These are phyloP conservation scores for Galbula dea DNA, from an alignment of 2,113 vertebrate species.

Conservation along the genomic window DNA sequence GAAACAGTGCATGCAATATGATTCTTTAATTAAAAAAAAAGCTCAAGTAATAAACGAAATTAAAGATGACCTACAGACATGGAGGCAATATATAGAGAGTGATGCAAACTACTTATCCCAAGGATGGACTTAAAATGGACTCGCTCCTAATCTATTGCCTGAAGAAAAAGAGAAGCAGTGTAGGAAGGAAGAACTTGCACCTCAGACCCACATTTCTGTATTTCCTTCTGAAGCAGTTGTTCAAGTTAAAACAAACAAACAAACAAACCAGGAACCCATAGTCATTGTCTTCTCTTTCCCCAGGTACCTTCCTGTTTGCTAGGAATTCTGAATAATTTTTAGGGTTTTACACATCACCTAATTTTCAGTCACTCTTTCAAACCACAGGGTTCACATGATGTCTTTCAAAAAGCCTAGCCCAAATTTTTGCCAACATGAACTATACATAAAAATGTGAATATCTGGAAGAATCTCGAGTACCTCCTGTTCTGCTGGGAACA, in stretches of 20 bases:
- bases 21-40: not conserved
- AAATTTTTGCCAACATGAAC: not conserved
- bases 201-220: not conserved
- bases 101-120: not conserved
- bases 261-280: too few species aligned
- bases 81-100: not conserved
- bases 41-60: not conserved
- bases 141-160: not conserved
- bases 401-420: not conserved
- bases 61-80: not conserved
- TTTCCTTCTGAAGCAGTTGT: not conserved
- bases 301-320: not conserved
- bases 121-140: not conserved
- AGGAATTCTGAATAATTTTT: not conserved
- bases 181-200: not conserved
- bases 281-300: not conserved
- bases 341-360: not conserved
- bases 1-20: not conserved
- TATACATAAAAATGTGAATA: not conserved
- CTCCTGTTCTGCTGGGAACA: constrained; percentile 7
- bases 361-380: not conserved
- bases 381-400: not conserved
- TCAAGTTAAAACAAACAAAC: not conserved
- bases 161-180: not conserved
- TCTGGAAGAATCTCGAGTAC: not conserved